Evolutionary conservation across 2,888 invertebrate species (phyloP).

Genomic region (Erebia palarica): DNA sequence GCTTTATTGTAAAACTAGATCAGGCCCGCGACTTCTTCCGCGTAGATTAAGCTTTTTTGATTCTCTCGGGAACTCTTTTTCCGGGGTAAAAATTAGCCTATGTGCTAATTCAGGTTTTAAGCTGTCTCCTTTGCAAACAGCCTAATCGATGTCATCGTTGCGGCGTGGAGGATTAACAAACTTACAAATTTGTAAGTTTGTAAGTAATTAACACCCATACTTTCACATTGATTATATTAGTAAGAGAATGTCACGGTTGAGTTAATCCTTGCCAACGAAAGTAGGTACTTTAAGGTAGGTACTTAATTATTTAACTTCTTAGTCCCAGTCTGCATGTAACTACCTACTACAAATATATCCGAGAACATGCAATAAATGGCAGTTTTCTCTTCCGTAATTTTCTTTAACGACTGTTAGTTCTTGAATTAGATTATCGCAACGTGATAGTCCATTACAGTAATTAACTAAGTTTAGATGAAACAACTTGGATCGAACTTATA

Average conservation of each 20-base stretch:
- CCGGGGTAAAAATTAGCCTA: too few relatives aligned
- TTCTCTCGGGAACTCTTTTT: too few relatives aligned
- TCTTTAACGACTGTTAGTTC: constrained; percentile 48
- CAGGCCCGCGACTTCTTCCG: too few relatives aligned
- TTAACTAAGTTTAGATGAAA: constrained; percentile 55
- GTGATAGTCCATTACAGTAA: constrained; percentile 63
- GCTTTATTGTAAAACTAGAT: not conserved
- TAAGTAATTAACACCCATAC: too few relatives aligned
- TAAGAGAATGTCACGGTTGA: not conserved
- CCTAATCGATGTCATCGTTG: too few relatives aligned
- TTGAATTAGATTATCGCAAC: constrained; percentile 63
- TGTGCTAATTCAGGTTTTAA: too few relatives aligned
- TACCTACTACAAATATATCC: constrained; percentile 16
- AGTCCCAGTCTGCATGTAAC: constrained; percentile 3
- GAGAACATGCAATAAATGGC: constrained; percentile 24
- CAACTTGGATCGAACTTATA: constrained; percentile 34
- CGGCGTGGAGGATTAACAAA: too few relatives aligned
- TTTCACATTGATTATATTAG: too few relatives aligned
- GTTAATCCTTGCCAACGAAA: not conserved
- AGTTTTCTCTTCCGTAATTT: constrained; percentile 29
- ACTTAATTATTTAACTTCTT: not conserved
- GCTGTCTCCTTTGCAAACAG: too few relatives aligned
- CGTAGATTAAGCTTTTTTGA: too few relatives aligned
- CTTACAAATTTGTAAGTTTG: too few relatives aligned
- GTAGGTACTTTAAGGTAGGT: not conserved